Percentiles rank a stretch among this genome's conserved stretches.
Evolutionary conservation across 1,140 invertebrate genomes (phyloP).

Genomic region (Polypedilum pembai): DNA sequence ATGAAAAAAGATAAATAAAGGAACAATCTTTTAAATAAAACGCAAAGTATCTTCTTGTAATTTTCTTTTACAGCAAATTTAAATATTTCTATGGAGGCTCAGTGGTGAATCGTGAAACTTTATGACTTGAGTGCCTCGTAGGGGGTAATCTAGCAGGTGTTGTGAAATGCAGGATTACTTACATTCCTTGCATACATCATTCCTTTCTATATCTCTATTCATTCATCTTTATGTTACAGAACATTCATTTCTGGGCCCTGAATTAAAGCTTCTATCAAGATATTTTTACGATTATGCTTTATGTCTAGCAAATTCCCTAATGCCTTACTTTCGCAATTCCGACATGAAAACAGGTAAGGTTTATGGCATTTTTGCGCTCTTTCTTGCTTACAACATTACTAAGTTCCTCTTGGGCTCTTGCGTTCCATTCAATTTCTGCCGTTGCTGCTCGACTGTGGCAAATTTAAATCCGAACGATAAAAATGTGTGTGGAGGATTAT

Average conservation of each 20-base stretch:
- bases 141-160: too few species aligned
- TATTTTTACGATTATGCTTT: constrained; percentile 28
- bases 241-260: background rate
- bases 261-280: constrained; percentile 26
- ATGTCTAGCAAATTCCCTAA: constrained; percentile 25
- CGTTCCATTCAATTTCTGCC: background rate
- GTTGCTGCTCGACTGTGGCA: background rate
- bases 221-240: too few species aligned
- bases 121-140: background rate
- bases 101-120: background rate
- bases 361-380: background rate
- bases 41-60: background rate
- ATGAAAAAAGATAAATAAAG: constrained; percentile 22
- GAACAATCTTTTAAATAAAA: constrained; percentile 14
- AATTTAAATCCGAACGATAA: constrained; percentile 7
- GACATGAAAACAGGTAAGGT: constrained; percentile 24
- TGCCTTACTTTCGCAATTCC: background rate
- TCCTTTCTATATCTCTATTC: too few species aligned
- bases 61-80: background rate
- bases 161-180: too few species aligned
- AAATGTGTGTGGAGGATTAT: constrained; percentile 9
- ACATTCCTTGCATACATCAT: too few species aligned
- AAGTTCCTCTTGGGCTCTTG: background rate
- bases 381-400: background rate
- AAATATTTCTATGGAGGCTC: background rate